These are phyloP conservation scores for Neodiprion pinetum DNA, from an alignment of 1,140 invertebrate species.

Conservation along the genomic window DNA sequence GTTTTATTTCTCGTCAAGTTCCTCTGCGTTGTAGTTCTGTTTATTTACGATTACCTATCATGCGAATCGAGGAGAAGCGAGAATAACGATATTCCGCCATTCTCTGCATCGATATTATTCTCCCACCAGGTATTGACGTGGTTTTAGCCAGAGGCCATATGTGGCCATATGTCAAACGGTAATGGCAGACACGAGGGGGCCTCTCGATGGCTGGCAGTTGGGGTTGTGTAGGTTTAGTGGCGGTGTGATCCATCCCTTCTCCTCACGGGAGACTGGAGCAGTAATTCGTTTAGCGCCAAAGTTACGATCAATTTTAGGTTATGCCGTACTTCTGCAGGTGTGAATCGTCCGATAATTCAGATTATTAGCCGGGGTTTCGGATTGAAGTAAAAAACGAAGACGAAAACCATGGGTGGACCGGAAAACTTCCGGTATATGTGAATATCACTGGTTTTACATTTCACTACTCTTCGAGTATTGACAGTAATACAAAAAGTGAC, in stretches of 20 bases:
- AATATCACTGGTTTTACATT: too few species aligned
- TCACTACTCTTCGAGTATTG: too few species aligned
- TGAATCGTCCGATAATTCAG: background rate
- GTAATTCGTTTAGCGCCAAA: background rate
- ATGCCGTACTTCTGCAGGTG: background rate
- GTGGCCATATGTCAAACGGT: slow-evolving; percentile 12
- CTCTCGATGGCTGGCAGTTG: background rate
- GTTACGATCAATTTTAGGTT: background rate
- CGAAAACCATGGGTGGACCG: too few species aligned
- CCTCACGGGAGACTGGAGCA: background rate
- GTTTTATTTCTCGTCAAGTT: too few species aligned
- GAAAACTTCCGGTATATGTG: too few species aligned
- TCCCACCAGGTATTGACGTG: background rate
- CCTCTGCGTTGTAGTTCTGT: too few species aligned
- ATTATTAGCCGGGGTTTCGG: too few species aligned
- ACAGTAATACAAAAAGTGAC: too few species aligned
- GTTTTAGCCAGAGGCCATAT: background rate
- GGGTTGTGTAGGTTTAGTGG: background rate
- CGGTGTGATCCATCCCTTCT: background rate
- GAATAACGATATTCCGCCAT: too few species aligned
- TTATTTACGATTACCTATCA: too few species aligned
- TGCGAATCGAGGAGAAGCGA: too few species aligned
- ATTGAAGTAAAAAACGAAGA: too few species aligned
- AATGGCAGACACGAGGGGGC: background rate
- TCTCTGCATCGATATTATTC: background rate